These are phyloP conservation scores for Nesidiocoris tenuis DNA, from an alignment of 2,888 invertebrate genomes.

Conservation along the genomic window DNA sequence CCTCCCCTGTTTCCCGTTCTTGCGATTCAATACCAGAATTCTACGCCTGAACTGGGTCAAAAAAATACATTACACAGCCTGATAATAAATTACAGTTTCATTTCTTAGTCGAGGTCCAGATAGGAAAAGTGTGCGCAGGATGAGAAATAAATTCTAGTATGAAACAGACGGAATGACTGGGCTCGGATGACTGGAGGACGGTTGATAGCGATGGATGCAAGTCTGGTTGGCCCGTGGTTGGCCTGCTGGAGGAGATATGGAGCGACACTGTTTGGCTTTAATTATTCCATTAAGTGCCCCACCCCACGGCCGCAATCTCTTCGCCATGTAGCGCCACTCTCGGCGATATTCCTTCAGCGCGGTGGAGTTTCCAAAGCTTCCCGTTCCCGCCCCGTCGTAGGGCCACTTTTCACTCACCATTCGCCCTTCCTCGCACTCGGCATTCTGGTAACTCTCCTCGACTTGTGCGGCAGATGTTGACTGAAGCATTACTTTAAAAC, in stretches of 20 bases:
- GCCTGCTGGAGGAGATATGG: constrained; percentile 18
- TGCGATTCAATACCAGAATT: no score
- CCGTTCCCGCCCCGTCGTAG: background rate
- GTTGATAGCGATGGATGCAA: background rate
- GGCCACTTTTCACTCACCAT: no score
- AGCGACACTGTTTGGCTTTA: constrained; percentile 41
- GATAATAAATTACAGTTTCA: constrained; percentile 21
- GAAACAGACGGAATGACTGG: constrained; percentile 34
- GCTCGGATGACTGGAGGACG: background rate
- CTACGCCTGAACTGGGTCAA: no score
- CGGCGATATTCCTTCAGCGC: background rate
- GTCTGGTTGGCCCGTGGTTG: background rate
- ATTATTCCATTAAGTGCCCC: constrained; percentile 43
- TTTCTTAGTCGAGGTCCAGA: background rate
- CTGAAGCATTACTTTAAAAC: constrained; percentile 5
- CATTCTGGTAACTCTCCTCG: constrained; percentile 18
- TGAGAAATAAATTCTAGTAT: constrained; percentile 29
- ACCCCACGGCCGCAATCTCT: background rate
- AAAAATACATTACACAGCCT: no score
- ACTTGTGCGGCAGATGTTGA: constrained; percentile 28
- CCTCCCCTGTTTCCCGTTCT: no score
- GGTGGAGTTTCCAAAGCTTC: constrained; percentile 6
- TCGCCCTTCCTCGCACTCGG: constrained; percentile 9
- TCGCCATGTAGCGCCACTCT: background rate
- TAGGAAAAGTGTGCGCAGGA: background rate